Evolutionary conservation across 2,888 invertebrate species (phyloP).

Genomic region (Opisthograptis luteolata): DNA sequence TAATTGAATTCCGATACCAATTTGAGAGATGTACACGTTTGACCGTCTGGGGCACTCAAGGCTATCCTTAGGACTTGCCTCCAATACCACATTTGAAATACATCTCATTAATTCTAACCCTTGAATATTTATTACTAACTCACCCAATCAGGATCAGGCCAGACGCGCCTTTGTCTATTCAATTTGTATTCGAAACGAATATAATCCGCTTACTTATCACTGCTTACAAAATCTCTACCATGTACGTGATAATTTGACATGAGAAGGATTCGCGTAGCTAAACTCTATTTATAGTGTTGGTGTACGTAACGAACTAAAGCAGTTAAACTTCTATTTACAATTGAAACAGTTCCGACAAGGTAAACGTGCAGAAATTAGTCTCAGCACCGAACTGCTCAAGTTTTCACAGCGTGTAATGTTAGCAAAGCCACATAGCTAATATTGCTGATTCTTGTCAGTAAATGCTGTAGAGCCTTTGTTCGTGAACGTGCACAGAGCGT

Average conservation of each 20-base stretch:
- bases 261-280: neutral
- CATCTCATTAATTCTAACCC: no score
- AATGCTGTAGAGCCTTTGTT: neutral
- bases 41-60: no score
- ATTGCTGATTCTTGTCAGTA: neutral
- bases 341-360: conserved; percentile 38
- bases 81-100: no score
- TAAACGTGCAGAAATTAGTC: conserved; percentile 39
- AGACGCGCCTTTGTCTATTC: neutral
- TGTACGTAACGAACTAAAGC: conserved; percentile 33
- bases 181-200: neutral
- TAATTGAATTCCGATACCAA: no score
- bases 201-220: neutral
- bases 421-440: neutral
- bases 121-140: no score
- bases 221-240: neutral
- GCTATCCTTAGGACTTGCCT: no score
- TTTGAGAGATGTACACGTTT: no score
- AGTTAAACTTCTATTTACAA: conserved; percentile 39
- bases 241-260: conserved; percentile 12
- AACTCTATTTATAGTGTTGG: conserved; percentile 17
- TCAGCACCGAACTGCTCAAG: conserved; percentile 32
- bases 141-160: neutral
- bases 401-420: conserved; percentile 27
- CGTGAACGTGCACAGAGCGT: neutral